phyloP scores from a whole-genome alignment of 2,797 vertebrate genomes.

The Sebastes ruberrimus region DNA sequence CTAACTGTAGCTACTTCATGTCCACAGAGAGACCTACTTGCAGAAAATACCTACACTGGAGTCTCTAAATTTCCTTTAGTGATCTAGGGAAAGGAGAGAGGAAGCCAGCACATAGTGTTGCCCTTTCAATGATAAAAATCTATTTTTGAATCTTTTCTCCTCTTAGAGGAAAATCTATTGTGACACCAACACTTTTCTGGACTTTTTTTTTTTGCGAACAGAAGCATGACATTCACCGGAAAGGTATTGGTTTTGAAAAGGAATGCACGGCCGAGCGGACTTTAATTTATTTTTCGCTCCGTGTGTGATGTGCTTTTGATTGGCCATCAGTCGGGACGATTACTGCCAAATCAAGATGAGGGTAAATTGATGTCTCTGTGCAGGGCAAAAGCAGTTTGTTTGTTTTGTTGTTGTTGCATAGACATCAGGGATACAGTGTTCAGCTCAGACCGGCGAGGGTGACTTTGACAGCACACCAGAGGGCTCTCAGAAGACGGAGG shows the following conservation, averaged over 20 bases:
- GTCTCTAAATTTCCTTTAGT: constrained; percentile 15
- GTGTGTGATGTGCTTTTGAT: constrained; percentile 51
- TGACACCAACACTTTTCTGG: constrained; percentile 21
- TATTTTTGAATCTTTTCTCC: constrained; percentile 16
- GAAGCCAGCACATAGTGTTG: constrained; percentile 26
- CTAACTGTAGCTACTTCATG: too few species aligned
- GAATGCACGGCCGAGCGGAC: constrained; percentile 16
- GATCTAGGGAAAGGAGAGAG: not conserved
- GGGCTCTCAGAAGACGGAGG: constrained; percentile 5
- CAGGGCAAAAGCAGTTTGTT: constrained; percentile 14
- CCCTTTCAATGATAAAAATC: constrained; percentile 27
- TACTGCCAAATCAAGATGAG: constrained; percentile 45
- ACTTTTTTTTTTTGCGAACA: not conserved
- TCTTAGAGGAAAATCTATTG: constrained; percentile 33
- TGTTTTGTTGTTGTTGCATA: constrained; percentile 27
- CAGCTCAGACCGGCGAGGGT: constrained; percentile 20
- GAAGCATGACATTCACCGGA: not conserved
- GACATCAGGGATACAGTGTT: constrained; percentile 28
- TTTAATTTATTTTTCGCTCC: constrained; percentile 54
- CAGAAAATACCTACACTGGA: not conserved
- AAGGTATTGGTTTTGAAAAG: constrained; percentile 43
- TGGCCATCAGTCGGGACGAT: constrained; percentile 47
- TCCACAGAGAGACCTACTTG: too few species aligned
- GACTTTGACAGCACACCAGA: constrained; percentile 36
- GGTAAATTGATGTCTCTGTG: constrained; percentile 32